Conservation (phyloP, 2,797 vertebrate species). For the Myripristis jacobus region DNA sequence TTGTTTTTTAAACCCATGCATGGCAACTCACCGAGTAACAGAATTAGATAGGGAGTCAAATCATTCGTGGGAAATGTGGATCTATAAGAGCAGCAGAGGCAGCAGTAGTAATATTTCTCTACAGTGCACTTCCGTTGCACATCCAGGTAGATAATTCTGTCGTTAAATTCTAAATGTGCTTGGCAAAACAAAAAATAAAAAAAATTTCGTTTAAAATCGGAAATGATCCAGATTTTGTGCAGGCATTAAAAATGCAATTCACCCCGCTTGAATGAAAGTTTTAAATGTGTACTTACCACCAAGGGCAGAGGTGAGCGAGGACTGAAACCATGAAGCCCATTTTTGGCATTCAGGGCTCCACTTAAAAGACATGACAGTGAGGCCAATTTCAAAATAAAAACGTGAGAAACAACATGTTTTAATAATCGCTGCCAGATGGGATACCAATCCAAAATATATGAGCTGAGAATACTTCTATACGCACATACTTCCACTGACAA, state of each 20-base stretch:
- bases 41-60: conserved; percentile 78
- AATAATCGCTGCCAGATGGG: conserved; percentile 69
- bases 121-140: conserved; percentile 79
- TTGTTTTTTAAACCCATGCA: conserved; percentile 80
- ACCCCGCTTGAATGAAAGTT: conserved; percentile 85
- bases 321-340: conserved; percentile 85
- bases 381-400: conserved; percentile 84
- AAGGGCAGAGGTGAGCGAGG: conserved; percentile 82
- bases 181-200: conserved; percentile 46
- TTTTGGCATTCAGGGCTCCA: conserved; percentile 85
- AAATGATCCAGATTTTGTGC: conserved; percentile 71
- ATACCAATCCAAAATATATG: conserved; percentile 76
- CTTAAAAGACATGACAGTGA: conserved; percentile 84
- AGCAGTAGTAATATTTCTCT: conserved; percentile 75
- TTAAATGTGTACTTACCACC: conserved; percentile 87
- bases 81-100: conserved; percentile 84
- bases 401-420: conserved; percentile 72
- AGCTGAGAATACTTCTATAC: conserved; percentile 72
- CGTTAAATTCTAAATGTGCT: conserved; percentile 60
- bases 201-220: conserved; percentile 46
- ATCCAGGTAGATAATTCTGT: conserved; percentile 52
- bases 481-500: conserved; percentile 75
- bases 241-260: conserved; percentile 66
- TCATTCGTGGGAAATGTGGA: conserved; percentile 74
- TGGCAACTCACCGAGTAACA: conserved; percentile 78